phyloP scores from a whole-genome alignment of 2,113 vertebrate genomes.

The Oreochromis niloticus region DNA sequence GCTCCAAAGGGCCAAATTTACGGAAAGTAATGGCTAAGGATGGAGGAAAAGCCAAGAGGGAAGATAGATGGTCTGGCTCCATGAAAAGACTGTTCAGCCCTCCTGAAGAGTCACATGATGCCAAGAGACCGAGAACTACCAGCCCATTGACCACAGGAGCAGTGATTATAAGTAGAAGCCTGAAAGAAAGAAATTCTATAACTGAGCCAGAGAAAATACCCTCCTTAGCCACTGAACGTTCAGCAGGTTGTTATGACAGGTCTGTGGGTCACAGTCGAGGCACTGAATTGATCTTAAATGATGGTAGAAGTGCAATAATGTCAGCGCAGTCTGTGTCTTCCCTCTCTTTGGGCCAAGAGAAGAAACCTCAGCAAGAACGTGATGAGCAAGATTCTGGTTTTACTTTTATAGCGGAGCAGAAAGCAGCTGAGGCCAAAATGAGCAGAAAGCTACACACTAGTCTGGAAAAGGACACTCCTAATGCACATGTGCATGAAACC shows the following conservation, averaged over 20 bases:
- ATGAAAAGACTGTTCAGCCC: constrained; percentile 63
- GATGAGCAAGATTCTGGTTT: not conserved
- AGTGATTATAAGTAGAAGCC: not conserved
- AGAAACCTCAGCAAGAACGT: not conserved
- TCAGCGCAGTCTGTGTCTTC: not conserved
- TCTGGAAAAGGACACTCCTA: not conserved
- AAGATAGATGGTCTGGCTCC: constrained; percentile 13
- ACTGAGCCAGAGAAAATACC: not conserved
- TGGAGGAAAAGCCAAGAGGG: not conserved
- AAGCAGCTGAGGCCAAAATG: not conserved
- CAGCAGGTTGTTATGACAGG: not conserved
- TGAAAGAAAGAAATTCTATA: not conserved
- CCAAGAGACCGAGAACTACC: constrained; percentile 53
- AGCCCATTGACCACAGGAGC: not conserved
- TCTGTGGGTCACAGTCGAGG: not conserved
- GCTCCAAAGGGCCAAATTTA: constrained; percentile 5
- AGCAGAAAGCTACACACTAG: not conserved
- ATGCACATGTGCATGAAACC: not conserved
- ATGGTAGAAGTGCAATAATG: not conserved
- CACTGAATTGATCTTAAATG: not conserved
- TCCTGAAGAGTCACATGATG: constrained; percentile 25
- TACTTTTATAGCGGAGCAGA: constrained; percentile 34
- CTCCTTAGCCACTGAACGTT: not conserved
- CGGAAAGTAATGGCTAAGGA: not conserved
- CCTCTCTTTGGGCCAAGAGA: not conserved